These are phyloP conservation scores for Chromoteleia sp. DNA, from an alignment of 2,888 invertebrate genomes.

Conservation along the genomic window DNA sequence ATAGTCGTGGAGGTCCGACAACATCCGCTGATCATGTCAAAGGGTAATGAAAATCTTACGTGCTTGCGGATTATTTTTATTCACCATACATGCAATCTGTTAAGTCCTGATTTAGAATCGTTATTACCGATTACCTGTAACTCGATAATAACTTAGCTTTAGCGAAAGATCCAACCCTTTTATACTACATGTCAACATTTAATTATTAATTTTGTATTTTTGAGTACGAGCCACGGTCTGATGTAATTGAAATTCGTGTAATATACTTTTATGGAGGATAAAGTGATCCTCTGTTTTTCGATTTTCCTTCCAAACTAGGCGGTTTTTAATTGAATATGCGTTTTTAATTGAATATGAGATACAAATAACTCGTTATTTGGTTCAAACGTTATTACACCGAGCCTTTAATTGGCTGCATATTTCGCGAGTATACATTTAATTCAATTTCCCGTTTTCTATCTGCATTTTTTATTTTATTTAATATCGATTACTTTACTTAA, in stretches of 20 bases:
- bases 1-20: constrained; percentile 58
- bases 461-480: too few relatives aligned
- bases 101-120: constrained; percentile 71
- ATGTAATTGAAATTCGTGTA: constrained; percentile 62
- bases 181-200: constrained; percentile 61
- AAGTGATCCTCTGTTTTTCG: constrained; percentile 31
- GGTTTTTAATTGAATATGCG: constrained; percentile 54
- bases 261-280: constrained; percentile 55
- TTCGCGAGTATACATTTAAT: neutral
- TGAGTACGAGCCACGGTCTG: constrained; percentile 19
- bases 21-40: constrained; percentile 72
- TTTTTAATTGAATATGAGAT: constrained; percentile 26
- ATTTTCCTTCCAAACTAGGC: constrained; percentile 32
- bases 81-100: constrained; percentile 42
- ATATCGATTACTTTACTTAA: too few relatives aligned
- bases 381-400: constrained; percentile 15
- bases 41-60: constrained; percentile 72
- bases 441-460: neutral
- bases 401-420: constrained; percentile 6
- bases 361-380: constrained; percentile 29
- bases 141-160: constrained; percentile 63
- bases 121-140: constrained; percentile 66
- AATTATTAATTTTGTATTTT: constrained; percentile 64
- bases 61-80: constrained; percentile 68
- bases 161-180: constrained; percentile 49